phyloP scores from a whole-genome alignment of 1,140 invertebrate species.

The Paracyclopina nana region DNA sequence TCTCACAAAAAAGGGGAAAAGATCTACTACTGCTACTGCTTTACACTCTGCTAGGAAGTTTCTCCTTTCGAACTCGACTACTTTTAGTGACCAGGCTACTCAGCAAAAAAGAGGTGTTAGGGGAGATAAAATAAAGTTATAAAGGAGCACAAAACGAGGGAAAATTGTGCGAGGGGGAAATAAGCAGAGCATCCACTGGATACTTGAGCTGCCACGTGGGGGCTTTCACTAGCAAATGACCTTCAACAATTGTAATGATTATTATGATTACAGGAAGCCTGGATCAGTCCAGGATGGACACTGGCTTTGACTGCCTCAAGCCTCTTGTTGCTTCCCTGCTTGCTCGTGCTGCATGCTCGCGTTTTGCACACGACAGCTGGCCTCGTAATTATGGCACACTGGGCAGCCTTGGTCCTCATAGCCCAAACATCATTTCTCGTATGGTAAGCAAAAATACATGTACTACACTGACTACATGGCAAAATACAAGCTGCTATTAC shows the following conservation, averaged over 20 bases:
- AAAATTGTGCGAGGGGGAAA: not conserved
- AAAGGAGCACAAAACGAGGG: not conserved
- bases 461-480: not conserved
- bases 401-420: constrained; percentile 1
- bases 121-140: not conserved
- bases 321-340: constrained; percentile 5
- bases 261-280: not conserved
- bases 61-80: too few species aligned
- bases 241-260: too few species aligned
- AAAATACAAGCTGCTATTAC: not conserved
- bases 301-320: not conserved
- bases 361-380: not conserved
- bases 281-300: not conserved
- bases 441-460: constrained; percentile 4
- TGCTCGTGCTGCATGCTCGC: constrained; percentile 5
- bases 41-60: too few species aligned
- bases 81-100: too few species aligned
- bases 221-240: too few species aligned
- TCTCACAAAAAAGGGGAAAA: too few species aligned
- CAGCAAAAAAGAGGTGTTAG: too few species aligned
- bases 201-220: not conserved
- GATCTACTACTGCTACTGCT: too few species aligned
- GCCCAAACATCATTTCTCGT: not conserved
- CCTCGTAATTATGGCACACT: constrained; percentile 1
- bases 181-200: not conserved